A percentile compares a stretch with the other conserved stretches of the same genome.
Conservation (phyloP, 2,888 invertebrate genomes). For the Tanypteryx hageni region DNA sequence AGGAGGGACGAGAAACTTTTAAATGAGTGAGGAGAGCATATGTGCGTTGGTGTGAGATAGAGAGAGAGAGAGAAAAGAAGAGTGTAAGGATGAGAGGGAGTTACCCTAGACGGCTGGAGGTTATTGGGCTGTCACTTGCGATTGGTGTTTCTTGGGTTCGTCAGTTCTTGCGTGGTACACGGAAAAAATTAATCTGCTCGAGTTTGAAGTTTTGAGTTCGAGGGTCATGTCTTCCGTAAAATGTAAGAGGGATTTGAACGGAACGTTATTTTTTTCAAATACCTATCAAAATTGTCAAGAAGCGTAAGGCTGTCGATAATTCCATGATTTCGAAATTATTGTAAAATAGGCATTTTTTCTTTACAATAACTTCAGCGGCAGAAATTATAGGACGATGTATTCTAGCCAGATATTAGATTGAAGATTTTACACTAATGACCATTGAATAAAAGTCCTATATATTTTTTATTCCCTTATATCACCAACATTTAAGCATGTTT, state of each 20-base stretch:
- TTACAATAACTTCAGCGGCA: no score
- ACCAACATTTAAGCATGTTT: no score
- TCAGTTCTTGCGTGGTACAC: neutral
- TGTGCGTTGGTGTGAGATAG: neutral
- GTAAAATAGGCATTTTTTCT: no score
- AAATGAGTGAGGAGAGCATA: conserved; percentile 32
- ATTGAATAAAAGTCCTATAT: no score
- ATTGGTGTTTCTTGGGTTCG: neutral
- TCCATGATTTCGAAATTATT: no score
- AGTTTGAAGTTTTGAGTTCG: neutral
- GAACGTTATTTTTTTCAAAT: neutral
- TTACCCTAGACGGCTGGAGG: neutral
- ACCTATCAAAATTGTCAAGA: no score
- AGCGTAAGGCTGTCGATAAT: no score
- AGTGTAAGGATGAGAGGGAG: neutral
- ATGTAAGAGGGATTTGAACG: neutral
- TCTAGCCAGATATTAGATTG: no score
- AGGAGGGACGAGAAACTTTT: neutral
- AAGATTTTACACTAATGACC: no score
- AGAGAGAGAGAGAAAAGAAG: neutral
- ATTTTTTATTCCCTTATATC: no score
- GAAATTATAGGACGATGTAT: no score
- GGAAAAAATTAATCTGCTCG: neutral
- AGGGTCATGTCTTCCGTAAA: neutral
- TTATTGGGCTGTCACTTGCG: conserved; percentile 26